Base-by-base conservation (phyloP, 2,113 vertebrate species). In the Phalacrocorax carbo region DNA sequence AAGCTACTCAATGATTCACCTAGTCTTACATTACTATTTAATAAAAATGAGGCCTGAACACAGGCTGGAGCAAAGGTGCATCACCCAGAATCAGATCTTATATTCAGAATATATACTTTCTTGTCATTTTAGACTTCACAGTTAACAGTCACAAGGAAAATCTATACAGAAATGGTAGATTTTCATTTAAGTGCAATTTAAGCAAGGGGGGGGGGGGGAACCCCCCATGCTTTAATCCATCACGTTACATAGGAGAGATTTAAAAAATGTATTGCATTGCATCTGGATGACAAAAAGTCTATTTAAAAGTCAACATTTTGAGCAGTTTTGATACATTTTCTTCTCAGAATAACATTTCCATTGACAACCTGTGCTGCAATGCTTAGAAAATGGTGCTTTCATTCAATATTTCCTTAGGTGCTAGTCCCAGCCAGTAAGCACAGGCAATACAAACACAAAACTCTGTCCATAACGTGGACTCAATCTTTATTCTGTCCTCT, bases 11-110 rank as follows among this genome's bases (percentile, higher is more conserved):
- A 8, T 27, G 26, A 10, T 60, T 83, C 29, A 75, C 25, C 21
- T 64, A 0, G 0, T 8, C 25, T 58, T 58, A 21, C 10, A 5
- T 6, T 71, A 4, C 7, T 68, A 5, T 57, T 78, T 48, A 58
- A 79, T 30, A 70, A 38, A 73, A 75, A 55, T 2, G 11, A 65
- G 25, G 2, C 5, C 20, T 61, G 21, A 77, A 18, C 29, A 30
- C 19, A 9, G 25, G 11, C 32, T 55, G 23, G 17, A 42, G 26
- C 32, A 73, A 86, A 80, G 62, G 7, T 16, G 15, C 7, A 18
- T 8, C 61, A 22, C 9, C 17, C 22, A 69, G 44, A 83, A 52
- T 48, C 9, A 65, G 22, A 68, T 46, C 6, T 7, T 14, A 7
- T 55, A 13, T 20, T 44, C 36, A 72, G n/a, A 69, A 72, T 27